Conservation (phyloP, 2,888 invertebrate species). For the Baronia brevicornis region DNA sequence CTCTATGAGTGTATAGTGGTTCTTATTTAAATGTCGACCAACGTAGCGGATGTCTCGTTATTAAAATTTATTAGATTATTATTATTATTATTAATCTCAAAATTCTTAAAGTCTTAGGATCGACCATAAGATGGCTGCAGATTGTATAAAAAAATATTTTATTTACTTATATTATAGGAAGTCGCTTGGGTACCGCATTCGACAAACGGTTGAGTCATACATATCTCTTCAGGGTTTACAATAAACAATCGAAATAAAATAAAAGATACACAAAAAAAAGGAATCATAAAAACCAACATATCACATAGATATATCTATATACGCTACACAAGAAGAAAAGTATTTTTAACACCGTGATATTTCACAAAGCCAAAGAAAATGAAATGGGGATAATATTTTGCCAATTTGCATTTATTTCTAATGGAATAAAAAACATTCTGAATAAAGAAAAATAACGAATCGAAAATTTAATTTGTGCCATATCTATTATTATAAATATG, state of each 20-base stretch:
- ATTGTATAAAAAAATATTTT: constrained; percentile 67
- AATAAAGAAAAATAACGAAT: constrained; percentile 22
- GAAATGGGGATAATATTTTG: constrained; percentile 45
- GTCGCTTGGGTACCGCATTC: constrained; percentile 59
- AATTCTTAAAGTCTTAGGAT: constrained; percentile 54
- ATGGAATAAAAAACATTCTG: constrained; percentile 37
- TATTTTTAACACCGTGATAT: constrained; percentile 67
- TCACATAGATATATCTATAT: constrained; percentile 51
- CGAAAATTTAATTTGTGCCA: constrained; percentile 40
- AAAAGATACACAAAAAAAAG: constrained; percentile 29
- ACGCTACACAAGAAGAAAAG: constrained; percentile 38
- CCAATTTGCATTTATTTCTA: constrained; percentile 54
- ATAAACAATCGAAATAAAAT: constrained; percentile 34
- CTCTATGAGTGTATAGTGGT: constrained; percentile 75
- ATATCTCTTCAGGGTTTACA: constrained; percentile 64
- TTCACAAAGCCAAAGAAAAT: constrained; percentile 71
- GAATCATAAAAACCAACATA: constrained; percentile 49
- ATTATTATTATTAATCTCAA: constrained; percentile 58
- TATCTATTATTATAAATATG: constrained; percentile 34
- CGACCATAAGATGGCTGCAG: constrained; percentile 74
- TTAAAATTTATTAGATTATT: constrained; percentile 74
- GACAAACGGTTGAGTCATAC: constrained; percentile 39
- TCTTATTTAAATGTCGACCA: constrained; percentile 75
- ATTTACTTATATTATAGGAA: constrained; percentile 69
- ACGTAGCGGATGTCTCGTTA: constrained; percentile 73